Base-by-base conservation (phyloP, 2,888 invertebrate species). In the Boloria euphrosyne region DNA sequence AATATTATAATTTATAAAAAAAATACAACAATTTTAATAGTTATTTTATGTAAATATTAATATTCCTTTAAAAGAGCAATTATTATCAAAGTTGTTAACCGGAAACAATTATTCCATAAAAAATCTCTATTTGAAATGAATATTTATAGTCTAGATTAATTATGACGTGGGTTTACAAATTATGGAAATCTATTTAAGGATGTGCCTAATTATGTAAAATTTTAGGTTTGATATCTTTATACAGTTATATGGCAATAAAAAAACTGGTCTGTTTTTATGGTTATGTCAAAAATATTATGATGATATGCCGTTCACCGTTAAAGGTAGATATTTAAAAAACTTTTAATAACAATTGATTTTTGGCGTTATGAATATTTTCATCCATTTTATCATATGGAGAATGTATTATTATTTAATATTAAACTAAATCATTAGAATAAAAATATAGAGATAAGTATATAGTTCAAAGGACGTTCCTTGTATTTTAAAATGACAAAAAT, bases 231-330 rank as follows among this genome's bases (percentile, higher is more conserved):
- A 77, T 73, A 71, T 69, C 72, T 63, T 70, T 62, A 59, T 71
- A 75, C 74, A 70, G 75, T 76, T 76, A 76, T 72, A 74, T 70
- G 70, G 68, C 70, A 71, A 75, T 76, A 73, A 77, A 75, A 76
- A 75, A 83, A 81, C 82, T 75, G 80, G 80, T 78, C 71, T 55
- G 55, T 53, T 67, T 73, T 74, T 71, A 72, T 71, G 78, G 79
- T 77, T 46, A n/a, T 13, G 46, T 74, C 72, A 68, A 77, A 77
- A 78, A 71, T 70, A 78, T 71, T 70, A 67, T 74, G 77, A 77
- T 76, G 75, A 77, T 76, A 73, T 70, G 65, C 62, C 64, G 61
- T 69, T 69, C 68, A 83, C 87, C 86, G 87, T 84, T 85, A 64
- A n/a, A 44, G 57, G 16, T 46, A 38, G 31, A 38, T 57, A 18